Evolutionary conservation across 2,113 vertebrate species (phyloP).

Genomic region (Athene noctua): DNA sequence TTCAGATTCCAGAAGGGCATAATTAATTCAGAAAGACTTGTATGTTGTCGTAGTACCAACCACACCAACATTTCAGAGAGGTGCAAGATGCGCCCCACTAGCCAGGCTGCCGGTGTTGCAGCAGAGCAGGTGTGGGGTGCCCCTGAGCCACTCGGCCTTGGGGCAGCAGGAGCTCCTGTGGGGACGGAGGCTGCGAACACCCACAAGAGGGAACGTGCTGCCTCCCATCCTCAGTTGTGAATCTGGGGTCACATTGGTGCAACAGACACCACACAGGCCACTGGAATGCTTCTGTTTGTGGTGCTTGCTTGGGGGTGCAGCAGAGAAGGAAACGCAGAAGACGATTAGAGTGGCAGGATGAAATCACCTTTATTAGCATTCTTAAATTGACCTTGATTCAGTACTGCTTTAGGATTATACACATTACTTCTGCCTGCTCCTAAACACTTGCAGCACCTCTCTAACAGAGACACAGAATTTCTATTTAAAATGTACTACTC

Average conservation of each 20-base stretch:
- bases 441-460: not conserved
- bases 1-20: not conserved
- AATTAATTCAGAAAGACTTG: not conserved
- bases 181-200: not conserved
- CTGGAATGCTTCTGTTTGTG: not conserved
- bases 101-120: not conserved
- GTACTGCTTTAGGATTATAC: not conserved
- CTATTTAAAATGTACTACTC: conserved; percentile 25
- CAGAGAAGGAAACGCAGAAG: not conserved
- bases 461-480: not conserved
- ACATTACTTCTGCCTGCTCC: not conserved
- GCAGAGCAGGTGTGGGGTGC: rapidly evolving
- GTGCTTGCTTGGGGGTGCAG: not conserved
- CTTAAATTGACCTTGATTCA: not conserved
- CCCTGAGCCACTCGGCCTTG: not conserved
- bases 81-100: not conserved
- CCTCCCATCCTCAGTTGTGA: not conserved
- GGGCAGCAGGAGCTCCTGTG: not conserved
- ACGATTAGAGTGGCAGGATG: rapidly evolving
- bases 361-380: not conserved
- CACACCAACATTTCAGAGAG: not conserved
- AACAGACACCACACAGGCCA: not conserved
- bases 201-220: rapidly evolving
- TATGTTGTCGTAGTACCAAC: not conserved
- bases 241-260: not conserved